Percentiles rank a stretch among this genome's conserved stretches.
These are phyloP conservation scores for Sebastes aleutianus DNA, from an alignment of 2,797 vertebrate genomes.

Conservation along the genomic window DNA sequence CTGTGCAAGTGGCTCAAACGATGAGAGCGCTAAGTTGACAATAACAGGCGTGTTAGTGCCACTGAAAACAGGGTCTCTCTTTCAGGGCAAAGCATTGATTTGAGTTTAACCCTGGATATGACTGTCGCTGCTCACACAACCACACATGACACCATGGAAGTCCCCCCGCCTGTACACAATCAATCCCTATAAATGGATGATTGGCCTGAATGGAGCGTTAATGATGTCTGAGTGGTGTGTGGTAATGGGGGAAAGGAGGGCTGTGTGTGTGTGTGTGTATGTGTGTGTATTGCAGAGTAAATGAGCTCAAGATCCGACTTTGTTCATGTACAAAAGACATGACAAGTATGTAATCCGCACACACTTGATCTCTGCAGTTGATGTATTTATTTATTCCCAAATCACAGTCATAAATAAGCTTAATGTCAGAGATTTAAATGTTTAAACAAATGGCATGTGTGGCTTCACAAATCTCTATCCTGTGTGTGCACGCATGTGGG, in stretches of 20 bases:
- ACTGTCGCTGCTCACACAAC: conserved; percentile 32
- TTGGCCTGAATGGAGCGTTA: conserved; percentile 65
- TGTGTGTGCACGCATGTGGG: not conserved
- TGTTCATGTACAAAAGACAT: conserved; percentile 13
- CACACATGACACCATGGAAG: conserved; percentile 42
- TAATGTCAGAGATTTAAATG: conserved; percentile 21
- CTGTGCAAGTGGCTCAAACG: not conserved
- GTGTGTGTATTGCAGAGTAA: conserved; percentile 12
- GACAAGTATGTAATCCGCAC: not conserved
- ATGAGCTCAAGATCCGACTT: conserved; percentile 21
- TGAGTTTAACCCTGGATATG: conserved; percentile 67
- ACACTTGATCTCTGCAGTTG: not conserved
- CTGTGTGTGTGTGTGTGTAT: conserved; percentile 10
- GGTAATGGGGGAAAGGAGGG: conserved; percentile 15
- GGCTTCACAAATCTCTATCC: not conserved
- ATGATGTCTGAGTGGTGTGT: conserved; percentile 66
- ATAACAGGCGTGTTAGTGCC: conserved; percentile 34
- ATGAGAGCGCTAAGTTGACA: conserved; percentile 9
- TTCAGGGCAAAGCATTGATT: conserved; percentile 72
- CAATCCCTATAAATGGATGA: conserved; percentile 71
- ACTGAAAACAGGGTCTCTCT: conserved; percentile 41
- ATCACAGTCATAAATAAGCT: not conserved
- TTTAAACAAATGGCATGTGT: conserved; percentile 29
- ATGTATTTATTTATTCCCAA: not conserved
- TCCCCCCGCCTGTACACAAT: conserved; percentile 51